Base-by-base conservation (phyloP, 2,113 vertebrate genomes). In the Hippocampus guttulatus region DNA sequence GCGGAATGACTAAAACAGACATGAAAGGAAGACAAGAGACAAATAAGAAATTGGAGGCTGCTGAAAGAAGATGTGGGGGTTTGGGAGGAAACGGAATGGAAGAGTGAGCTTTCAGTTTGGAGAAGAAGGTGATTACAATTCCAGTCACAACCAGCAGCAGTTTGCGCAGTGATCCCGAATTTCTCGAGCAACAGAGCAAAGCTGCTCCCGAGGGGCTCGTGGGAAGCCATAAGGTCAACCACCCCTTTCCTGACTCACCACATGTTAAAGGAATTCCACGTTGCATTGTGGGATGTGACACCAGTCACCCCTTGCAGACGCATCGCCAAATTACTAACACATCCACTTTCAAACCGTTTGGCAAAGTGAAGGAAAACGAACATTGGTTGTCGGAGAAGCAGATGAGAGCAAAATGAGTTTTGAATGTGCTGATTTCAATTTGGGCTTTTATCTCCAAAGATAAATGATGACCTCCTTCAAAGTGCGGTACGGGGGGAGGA, bases 171-270 rank as follows among this genome's bases (percentile, higher is more conserved):
- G 86, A 91, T 92, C 88, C 88, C 80, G 70, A 87, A 88, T 88
- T 88, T 89, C 87, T 84, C 64, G 78, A 89, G 85, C 89, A 88
- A 86, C 85, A 76, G 81, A 83, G 80, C 84, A 74, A 75, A 80
- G 83, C 85, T 69, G 74, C 82, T 90, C 92, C 91, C 92, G 75
- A 73, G 92, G 87, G 92, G 89, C 91, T 92, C 90, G 75, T 85
- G 81, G 84, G 79, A 90, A 91, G 91, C 75, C 92, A 92, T 38
- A 57, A 90, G 92, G 92, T 93, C 92, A 93, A 92, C 88, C 91
- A 89, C 84, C 91, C 85, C 91, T 92, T 93, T 93, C 92, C 92
- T 93, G 92, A 90, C 81, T 88, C 87, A 88, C 92, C 92, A 93
- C 92, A 92, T 93, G 92, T 92, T 93, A 92, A 92, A 93, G 89